These are phyloP conservation scores for Pentamera pediparva DNA, from an alignment of 53 echinoderm and acorn worm species.

Conservation along the genomic window DNA sequence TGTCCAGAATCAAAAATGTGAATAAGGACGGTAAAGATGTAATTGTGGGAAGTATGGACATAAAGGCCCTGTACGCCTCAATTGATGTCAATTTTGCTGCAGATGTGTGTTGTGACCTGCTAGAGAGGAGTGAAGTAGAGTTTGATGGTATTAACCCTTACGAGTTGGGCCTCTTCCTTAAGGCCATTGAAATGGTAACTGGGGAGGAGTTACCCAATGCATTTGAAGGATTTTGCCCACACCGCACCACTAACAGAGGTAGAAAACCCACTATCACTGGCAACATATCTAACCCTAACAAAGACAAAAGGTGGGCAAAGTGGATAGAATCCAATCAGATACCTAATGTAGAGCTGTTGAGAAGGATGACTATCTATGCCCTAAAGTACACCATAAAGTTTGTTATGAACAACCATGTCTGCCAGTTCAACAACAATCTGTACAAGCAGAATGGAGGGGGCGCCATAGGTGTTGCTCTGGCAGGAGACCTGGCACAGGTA, in stretches of 20 bases:
- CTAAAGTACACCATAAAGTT: not conserved
- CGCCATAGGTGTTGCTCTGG: too few species aligned
- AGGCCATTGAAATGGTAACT: not conserved
- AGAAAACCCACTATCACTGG: not conserved
- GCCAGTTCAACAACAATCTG: conserved; percentile 1
- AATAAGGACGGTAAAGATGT: not conserved
- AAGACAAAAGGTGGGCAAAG: not conserved
- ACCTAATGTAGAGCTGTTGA: not conserved
- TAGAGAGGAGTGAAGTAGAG: not conserved
- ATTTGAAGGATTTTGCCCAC: not conserved
- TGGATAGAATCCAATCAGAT: not conserved
- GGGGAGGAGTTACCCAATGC: not conserved
- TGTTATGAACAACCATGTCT: conserved; percentile 8
- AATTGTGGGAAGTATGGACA: conserved; percentile 11
- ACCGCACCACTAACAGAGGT: not conserved
- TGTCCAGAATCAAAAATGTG: conserved; percentile 3
- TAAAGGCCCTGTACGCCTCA: not conserved
- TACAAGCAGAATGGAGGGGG: too few species aligned
- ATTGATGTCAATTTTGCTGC: conserved; percentile 17
- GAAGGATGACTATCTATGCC: not conserved
- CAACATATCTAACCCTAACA: not conserved
- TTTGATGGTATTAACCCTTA: conserved; percentile 8
- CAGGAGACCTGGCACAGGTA: too few species aligned
- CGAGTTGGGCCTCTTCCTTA: conserved; percentile 19
- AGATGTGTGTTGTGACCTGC: conserved; percentile 22